Conservation (phyloP, 2,113 vertebrate genomes). For the Paraplagusia blochii region DNA sequence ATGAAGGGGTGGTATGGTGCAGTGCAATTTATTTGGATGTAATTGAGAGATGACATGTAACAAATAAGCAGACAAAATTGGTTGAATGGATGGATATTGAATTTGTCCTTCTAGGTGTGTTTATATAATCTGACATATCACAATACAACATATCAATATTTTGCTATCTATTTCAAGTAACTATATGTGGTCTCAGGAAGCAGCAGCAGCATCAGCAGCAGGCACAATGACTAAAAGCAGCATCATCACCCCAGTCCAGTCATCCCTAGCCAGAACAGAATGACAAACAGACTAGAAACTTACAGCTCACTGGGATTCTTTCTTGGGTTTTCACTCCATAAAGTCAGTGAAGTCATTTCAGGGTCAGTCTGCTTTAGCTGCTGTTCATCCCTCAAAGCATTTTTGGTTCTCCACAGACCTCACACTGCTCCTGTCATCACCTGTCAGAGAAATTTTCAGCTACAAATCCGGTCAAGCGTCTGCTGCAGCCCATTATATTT, state of each 20-base stretch:
- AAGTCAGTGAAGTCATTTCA: conserved; percentile 23
- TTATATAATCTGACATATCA: too few relatives aligned
- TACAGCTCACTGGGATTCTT: conserved; percentile 2
- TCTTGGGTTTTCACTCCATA: conserved; percentile 1
- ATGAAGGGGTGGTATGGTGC: too few relatives aligned
- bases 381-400: conserved; percentile 8
- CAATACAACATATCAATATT: too few relatives aligned
- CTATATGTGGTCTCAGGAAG: neutral
- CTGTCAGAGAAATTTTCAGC: conserved; percentile 20
- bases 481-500: conserved; percentile 2
- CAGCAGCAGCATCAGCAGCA: conserved; percentile 1
- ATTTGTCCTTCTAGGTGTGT: too few relatives aligned
- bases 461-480: neutral
- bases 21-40: too few relatives aligned
- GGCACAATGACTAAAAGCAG: neutral
- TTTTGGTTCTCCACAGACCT: neutral
- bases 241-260: conserved; percentile 1
- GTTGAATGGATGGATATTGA: too few relatives aligned
- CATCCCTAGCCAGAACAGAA: conserved; percentile 10
- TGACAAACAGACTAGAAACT: neutral
- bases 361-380: conserved; percentile 21
- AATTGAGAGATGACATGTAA: too few relatives aligned
- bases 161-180: too few relatives aligned
- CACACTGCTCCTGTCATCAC: neutral
- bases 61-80: too few relatives aligned